Evolutionary conservation across 2,113 vertebrate genomes (phyloP).

Genomic region (Pluvianellus socialis): DNA sequence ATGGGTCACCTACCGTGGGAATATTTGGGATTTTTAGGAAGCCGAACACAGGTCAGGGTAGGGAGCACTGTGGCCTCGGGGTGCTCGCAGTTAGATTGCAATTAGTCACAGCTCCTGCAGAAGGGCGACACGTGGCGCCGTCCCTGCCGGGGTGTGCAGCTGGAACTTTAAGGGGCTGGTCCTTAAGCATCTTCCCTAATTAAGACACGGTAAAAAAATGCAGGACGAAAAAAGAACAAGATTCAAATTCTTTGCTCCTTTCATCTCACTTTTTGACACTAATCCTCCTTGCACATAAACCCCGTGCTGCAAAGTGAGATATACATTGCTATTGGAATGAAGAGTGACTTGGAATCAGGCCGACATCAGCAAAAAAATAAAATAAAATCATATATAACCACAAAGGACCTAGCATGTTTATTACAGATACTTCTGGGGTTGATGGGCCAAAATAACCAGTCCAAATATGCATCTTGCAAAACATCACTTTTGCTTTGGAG

Average conservation of each 20-base stretch:
- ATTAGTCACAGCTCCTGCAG: background rate
- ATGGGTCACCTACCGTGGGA: background rate
- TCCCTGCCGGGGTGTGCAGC: background rate
- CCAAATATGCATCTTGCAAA: constrained; percentile 63
- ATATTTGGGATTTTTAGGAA: background rate
- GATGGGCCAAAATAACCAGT: constrained; percentile 67
- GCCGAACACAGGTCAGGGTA: background rate
- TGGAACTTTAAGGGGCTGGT: background rate
- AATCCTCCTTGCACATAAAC: constrained; percentile 61
- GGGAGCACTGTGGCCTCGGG: background rate
- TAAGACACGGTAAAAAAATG: background rate
- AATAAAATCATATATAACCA: constrained; percentile 50
- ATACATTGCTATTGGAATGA: constrained; percentile 48
- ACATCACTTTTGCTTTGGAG: constrained; percentile 48
- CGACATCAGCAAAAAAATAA: constrained; percentile 4
- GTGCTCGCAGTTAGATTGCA: fast-evolving
- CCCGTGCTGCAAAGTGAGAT: background rate
- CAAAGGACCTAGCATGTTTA: constrained; percentile 40
- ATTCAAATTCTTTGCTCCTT: constrained; percentile 34
- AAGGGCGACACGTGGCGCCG: background rate
- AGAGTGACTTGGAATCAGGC: constrained; percentile 14
- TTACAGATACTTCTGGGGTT: constrained; percentile 20
- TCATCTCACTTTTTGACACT: constrained; percentile 61
- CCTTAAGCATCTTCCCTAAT: background rate
- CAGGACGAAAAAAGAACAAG: background rate